phyloP scores from a whole-genome alignment of 2,113 vertebrate genomes.

The Perca schrenkii region DNA sequence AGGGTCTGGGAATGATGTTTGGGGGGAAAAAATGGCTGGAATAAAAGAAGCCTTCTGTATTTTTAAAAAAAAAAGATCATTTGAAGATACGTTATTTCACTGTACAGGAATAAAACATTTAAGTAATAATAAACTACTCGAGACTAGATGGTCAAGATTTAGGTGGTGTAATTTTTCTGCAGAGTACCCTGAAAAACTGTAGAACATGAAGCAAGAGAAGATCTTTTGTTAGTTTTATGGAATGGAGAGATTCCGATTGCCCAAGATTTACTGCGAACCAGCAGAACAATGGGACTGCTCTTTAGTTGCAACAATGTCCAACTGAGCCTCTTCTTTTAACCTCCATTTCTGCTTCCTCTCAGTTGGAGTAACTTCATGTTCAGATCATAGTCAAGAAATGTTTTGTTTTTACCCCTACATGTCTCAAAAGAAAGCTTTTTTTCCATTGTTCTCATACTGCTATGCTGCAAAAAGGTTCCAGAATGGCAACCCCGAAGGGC shows the following conservation, averaged over 20 bases:
- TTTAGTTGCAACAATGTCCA: constrained; percentile 52
- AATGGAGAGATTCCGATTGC: constrained; percentile 33
- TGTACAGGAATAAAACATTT: constrained; percentile 86
- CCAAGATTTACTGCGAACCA: constrained; percentile 35
- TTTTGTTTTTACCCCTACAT: constrained; percentile 55
- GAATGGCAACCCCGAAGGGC: constrained; percentile 52
- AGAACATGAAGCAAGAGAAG: constrained; percentile 47
- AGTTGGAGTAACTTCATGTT: constrained; percentile 46
- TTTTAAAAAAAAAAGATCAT: constrained; percentile 80
- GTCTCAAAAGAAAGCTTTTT: constrained; percentile 54
- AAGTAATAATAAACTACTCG: constrained; percentile 82
- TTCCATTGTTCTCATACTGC: constrained; percentile 59
- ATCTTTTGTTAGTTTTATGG: constrained; percentile 53
- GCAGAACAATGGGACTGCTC: constrained; percentile 51
- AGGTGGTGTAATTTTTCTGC: constrained; percentile 94
- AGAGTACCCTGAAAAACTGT: constrained; percentile 82
- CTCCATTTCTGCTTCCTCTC: constrained; percentile 45
- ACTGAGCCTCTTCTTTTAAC: constrained; percentile 54
- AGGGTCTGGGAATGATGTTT: constrained; percentile 68
- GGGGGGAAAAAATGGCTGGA: constrained; percentile 76
- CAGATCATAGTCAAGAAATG: constrained; percentile 53
- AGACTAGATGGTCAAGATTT: constrained; percentile 87
- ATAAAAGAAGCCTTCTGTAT: constrained; percentile 82
- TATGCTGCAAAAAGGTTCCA: constrained; percentile 54
- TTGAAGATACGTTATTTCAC: constrained; percentile 82